Conservation (phyloP, 2,113 vertebrate species). For the Plectropomus leopardus region DNA sequence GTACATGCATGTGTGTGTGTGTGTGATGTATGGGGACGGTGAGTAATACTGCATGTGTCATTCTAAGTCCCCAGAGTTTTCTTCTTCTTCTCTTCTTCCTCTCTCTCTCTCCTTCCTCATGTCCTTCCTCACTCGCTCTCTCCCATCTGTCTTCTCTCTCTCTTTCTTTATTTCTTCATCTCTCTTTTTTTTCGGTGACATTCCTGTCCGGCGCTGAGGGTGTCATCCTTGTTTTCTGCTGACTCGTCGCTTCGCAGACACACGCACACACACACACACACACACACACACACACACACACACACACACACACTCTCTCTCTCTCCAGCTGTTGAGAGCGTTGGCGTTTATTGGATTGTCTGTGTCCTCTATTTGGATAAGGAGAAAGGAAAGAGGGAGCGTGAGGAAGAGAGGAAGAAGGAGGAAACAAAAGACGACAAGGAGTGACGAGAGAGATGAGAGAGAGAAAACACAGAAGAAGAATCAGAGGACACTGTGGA, state of each 20-base stretch:
- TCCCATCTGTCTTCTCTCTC: conserved; percentile 54
- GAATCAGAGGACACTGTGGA: not conserved
- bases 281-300: conserved; percentile 18
- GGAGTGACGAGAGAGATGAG: conserved; percentile 18
- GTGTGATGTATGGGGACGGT: conserved; percentile 66
- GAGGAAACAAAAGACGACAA: conserved; percentile 38
- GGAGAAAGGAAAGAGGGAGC: conserved; percentile 64
- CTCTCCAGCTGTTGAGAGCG: conserved; percentile 78
- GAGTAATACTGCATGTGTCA: conserved; percentile 81
- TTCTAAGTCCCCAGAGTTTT: conserved; percentile 73
- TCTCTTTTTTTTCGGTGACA: conserved; percentile 69
- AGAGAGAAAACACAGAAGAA: not conserved
- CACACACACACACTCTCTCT: conserved; percentile 47
- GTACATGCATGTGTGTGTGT: conserved; percentile 51
- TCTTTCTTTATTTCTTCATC: conserved; percentile 36
- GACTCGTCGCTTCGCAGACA: conserved; percentile 63
- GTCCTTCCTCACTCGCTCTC: conserved; percentile 37
- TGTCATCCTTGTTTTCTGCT: conserved; percentile 81
- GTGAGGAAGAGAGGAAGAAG: not conserved
- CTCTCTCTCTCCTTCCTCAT: conserved; percentile 14
- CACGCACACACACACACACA: conserved; percentile 44
- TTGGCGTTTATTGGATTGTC: conserved; percentile 81
- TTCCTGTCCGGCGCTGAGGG: conserved; percentile 77
- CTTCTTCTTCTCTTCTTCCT: conserved; percentile 48
- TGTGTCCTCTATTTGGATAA: conserved; percentile 82